phyloP scores from a whole-genome alignment of 2,113 vertebrate species.

The Corythornis madagascariensis region DNA sequence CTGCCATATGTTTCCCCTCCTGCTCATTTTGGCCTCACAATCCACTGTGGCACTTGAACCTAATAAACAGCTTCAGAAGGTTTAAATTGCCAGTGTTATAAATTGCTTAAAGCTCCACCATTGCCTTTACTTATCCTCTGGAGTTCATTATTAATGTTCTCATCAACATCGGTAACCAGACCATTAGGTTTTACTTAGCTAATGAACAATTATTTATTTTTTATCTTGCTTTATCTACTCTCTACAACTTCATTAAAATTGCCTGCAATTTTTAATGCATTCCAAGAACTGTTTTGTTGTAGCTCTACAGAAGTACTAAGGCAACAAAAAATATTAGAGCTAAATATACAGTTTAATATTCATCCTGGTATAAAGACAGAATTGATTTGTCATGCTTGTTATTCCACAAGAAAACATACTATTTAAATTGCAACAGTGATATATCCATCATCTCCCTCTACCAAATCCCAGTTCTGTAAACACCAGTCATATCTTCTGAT shows the following conservation, averaged over 20 bases:
- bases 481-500: not conserved
- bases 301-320: not conserved
- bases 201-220: not conserved
- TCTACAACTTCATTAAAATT: not conserved
- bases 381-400: not conserved
- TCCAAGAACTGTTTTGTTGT: not conserved
- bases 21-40: not conserved
- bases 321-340: not conserved
- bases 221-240: not conserved
- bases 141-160: not conserved
- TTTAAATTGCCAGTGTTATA: not conserved
- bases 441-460: not conserved
- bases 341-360: not conserved
- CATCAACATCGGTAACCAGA: not conserved
- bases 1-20: not conserved
- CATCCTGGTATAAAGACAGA: not conserved
- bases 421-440: not conserved
- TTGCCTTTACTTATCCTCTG: not conserved
- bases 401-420: not conserved
- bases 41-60: not conserved
- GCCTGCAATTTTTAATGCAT: not conserved
- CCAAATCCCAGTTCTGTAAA: fast-evolving
- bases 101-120: not conserved
- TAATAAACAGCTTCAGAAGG: not conserved
- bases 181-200: not conserved